Conservation (phyloP, 2,888 invertebrate genomes). For the Argyra leucocephala region DNA sequence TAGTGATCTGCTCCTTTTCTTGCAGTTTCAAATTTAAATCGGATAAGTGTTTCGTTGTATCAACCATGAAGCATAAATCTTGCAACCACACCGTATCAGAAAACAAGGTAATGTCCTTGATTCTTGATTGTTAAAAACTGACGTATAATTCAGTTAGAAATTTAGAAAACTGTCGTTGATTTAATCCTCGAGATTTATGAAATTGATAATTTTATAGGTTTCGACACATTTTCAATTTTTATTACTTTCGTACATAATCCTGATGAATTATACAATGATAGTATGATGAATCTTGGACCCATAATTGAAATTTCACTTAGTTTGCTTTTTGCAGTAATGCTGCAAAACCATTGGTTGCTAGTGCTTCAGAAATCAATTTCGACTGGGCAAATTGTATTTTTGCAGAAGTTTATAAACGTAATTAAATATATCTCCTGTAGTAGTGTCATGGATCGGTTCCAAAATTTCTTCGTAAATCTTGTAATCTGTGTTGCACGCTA, state of each 20-base stretch:
- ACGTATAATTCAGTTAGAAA: conserved; percentile 24
- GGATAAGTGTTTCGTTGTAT: conserved; percentile 20
- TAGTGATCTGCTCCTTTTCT: conserved; percentile 22
- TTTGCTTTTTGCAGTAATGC: too few relatives aligned
- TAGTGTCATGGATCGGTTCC: conserved; percentile 23
- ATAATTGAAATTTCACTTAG: too few relatives aligned
- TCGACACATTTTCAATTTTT: too few relatives aligned
- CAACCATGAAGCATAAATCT: conserved; percentile 19
- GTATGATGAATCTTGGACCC: too few relatives aligned
- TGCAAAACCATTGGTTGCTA: conserved; percentile 25
- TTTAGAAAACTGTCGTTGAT: conserved; percentile 20
- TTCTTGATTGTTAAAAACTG: conserved; percentile 18
- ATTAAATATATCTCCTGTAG: too few relatives aligned
- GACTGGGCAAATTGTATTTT: conserved; percentile 25
- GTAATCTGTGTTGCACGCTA: conserved; percentile 21
- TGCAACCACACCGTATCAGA: conserved; percentile 18
- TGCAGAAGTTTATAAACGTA: conserved; percentile 26
- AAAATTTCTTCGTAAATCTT: conserved; percentile 22
- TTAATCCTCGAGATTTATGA: conserved; percentile 17
- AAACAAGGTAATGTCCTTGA: conserved; percentile 15
- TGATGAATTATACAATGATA: too few relatives aligned
- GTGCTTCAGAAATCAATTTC: conserved; percentile 24
- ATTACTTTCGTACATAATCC: too few relatives aligned
- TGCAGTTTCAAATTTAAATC: conserved; percentile 23
- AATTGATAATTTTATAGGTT: conserved; percentile 13